Evolutionary conservation across 2,888 invertebrate species (phyloP).

Genomic region (Rhynchonema sp.): DNA sequence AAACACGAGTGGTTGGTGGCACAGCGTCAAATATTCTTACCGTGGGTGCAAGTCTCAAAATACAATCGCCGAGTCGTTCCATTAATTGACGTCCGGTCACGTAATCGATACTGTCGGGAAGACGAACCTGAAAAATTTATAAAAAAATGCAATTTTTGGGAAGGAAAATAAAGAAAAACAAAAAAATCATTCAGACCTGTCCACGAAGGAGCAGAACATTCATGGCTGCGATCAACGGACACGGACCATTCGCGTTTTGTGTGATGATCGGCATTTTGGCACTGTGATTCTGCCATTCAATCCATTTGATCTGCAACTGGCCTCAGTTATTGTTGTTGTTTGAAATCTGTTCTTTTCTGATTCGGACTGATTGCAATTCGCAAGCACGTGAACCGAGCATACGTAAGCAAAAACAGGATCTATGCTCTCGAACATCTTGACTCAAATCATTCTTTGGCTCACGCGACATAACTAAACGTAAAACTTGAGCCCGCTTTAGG

Average conservation of each 20-base stretch:
- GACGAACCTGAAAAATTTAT: conserved; percentile 19
- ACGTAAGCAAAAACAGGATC: too few species aligned
- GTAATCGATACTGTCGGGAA: conserved; percentile 31
- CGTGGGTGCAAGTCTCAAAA: conserved; percentile 33
- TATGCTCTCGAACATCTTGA: too few species aligned
- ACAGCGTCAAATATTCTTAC: too few species aligned
- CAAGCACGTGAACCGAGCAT: too few species aligned
- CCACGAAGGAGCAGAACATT: conserved; percentile 38
- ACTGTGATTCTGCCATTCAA: conserved; percentile 27
- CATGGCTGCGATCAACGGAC: conserved; percentile 40
- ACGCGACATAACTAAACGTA: too few species aligned
- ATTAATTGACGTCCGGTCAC: conserved; percentile 36
- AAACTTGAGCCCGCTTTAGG: too few species aligned
- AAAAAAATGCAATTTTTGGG: neutral
- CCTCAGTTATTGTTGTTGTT: too few species aligned
- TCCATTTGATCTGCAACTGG: conserved; percentile 36
- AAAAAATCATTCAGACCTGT: conserved; percentile 5
- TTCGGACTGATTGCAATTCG: too few species aligned
- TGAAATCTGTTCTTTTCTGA: too few species aligned
- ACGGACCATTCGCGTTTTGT: conserved; percentile 42
- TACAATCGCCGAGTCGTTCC: conserved; percentile 35
- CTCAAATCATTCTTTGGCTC: too few species aligned
- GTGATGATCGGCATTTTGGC: conserved; percentile 35
- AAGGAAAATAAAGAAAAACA: neutral
- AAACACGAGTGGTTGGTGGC: too few species aligned